These are phyloP conservation scores for Diglossa cyanea DNA, from an alignment of 2,797 vertebrate species.

Conservation along the genomic window DNA sequence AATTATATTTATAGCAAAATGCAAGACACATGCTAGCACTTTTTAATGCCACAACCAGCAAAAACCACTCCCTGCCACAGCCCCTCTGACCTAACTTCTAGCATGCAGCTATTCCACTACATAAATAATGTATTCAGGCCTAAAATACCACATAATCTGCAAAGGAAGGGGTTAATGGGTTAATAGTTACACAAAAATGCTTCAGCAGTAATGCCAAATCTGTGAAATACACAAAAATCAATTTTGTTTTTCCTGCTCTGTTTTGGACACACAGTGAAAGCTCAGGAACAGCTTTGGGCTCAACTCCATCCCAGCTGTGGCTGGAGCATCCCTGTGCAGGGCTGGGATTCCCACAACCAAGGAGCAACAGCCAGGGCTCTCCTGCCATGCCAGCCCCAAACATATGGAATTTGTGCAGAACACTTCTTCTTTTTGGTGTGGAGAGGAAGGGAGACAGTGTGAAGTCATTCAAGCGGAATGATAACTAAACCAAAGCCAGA, in stretches of 20 bases:
- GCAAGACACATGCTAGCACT: not conserved
- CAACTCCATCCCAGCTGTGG: not conserved
- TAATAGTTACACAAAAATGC: not conserved
- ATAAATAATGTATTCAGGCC: not conserved
- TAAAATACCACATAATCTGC: fast-evolving
- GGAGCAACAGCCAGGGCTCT: not conserved
- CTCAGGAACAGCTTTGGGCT: not conserved
- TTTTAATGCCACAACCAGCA: not conserved
- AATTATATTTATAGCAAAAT: not conserved
- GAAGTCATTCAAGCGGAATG: conserved; percentile 88
- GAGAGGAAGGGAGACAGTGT: conserved; percentile 74
- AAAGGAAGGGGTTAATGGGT: not conserved
- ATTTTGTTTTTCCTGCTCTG: not conserved
- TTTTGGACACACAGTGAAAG: not conserved
- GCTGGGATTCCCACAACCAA: not conserved
- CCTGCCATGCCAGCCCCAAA: not conserved
- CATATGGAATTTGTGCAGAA: conserved; percentile 37
- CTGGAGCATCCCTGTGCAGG: not conserved
- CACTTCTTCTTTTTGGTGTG: conserved; percentile 45
- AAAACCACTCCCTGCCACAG: not conserved
- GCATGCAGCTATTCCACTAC: not conserved
- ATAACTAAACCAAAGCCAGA: conserved; percentile 91
- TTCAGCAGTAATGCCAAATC: not conserved
- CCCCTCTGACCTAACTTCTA: no score
- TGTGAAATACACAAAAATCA: not conserved